phyloP scores from a whole-genome alignment of 2,797 vertebrate species.

The Microhierax caerulescens region DNA sequence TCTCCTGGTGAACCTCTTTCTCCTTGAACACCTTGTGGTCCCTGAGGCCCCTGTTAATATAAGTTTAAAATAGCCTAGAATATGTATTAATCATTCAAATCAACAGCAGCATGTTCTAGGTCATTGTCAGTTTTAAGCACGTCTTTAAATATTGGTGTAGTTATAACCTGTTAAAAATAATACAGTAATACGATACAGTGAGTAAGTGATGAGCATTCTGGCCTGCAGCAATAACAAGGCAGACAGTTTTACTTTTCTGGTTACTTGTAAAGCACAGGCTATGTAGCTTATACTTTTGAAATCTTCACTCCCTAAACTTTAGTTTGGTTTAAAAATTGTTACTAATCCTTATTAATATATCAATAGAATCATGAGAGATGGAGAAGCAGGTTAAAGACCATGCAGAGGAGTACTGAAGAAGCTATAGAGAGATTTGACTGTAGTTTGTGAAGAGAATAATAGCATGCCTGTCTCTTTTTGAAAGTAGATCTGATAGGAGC shows the following conservation, averaged over 20 bases:
- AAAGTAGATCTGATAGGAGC: not conserved
- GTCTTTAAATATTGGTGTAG: not conserved
- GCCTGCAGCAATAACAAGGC: constrained; percentile 25
- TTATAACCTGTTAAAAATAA: constrained; percentile 32
- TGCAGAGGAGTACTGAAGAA: not conserved
- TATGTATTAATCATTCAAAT: not conserved
- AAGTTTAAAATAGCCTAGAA: not conserved
- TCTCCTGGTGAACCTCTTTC: constrained; percentile 87
- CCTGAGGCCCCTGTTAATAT: constrained; percentile 87
- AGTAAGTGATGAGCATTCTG: constrained; percentile 5
- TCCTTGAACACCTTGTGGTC: constrained; percentile 87
- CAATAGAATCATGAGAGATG: not conserved
- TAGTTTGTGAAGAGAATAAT: not conserved
- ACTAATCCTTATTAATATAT: not conserved
- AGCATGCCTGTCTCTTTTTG: not conserved
- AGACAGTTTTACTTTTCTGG: not conserved
- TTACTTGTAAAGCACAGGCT: not conserved
- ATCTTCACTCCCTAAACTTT: not conserved
- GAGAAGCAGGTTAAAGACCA: not conserved
- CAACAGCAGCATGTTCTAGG: not conserved
- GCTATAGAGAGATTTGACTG: not conserved
- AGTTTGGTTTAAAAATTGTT: not conserved
- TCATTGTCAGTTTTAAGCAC: not conserved
- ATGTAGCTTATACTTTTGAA: not conserved
- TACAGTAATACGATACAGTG: not conserved